A percentile compares a stretch with the other conserved stretches of the same genome.
These are phyloP conservation scores for Chironomus riparius DNA, from an alignment of 2,888 invertebrate species.

Conservation along the genomic window DNA sequence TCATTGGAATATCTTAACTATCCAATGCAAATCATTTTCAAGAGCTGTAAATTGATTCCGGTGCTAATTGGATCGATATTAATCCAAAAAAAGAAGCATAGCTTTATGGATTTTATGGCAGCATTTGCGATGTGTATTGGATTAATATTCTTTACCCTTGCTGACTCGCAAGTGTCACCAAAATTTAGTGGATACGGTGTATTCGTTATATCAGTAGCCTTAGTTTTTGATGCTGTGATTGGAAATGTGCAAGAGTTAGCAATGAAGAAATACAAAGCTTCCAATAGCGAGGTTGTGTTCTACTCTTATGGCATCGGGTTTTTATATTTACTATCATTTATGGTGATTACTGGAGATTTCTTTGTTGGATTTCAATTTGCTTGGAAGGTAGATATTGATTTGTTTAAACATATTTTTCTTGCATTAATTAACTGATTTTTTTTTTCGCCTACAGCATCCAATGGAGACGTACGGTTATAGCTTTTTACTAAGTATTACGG, in stretches of 20 bases:
- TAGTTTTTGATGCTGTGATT: constrained; percentile 89
- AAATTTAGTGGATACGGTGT: constrained; percentile 63
- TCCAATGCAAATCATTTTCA: constrained; percentile 95
- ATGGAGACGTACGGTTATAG: constrained; percentile 74
- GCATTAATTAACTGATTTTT: too few relatives aligned
- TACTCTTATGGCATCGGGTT: constrained; percentile 89
- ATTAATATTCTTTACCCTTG: constrained; percentile 81
- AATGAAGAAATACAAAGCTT: constrained; percentile 73
- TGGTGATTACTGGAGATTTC: constrained; percentile 64
- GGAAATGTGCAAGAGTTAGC: constrained; percentile 96
- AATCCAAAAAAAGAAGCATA: constrained; percentile 82
- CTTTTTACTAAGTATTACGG: constrained; percentile 74
- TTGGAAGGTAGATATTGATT: constrained; percentile 50
- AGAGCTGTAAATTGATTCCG: constrained; percentile 94
- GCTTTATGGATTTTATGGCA: constrained; percentile 71
- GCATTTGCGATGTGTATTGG: constrained; percentile 82
- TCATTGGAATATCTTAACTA: constrained; percentile 92
- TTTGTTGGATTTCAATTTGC: constrained; percentile 67
- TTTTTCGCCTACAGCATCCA: constrained; percentile 49
- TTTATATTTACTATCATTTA: constrained; percentile 65
- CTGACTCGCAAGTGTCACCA: constrained; percentile 66
- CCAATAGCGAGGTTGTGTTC: constrained; percentile 84
- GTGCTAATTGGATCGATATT: constrained; percentile 89
- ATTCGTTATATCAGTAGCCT: constrained; percentile 68
- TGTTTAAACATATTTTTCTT: not conserved